Percentiles rank a stretch among this genome's conserved stretches.
phyloP scores from a whole-genome alignment of 2,113 vertebrate genomes.

The Nerophis ophidion region DNA sequence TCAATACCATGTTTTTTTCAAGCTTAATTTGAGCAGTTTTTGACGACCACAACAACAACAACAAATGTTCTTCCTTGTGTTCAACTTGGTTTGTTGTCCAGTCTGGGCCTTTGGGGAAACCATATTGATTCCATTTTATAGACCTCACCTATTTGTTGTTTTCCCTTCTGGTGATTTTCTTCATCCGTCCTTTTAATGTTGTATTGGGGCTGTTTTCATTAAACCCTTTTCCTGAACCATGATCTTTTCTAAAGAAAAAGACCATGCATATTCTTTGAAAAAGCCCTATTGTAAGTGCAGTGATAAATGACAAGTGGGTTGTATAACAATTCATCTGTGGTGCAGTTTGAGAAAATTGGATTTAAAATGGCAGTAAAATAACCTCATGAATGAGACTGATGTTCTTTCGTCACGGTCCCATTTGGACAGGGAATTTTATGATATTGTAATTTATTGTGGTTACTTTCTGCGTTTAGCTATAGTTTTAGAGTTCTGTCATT shows the following conservation, averaged over 20 bases:
- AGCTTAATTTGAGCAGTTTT: not conserved
- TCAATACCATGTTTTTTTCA: not conserved
- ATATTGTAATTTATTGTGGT: too few species aligned
- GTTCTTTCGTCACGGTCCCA: too few species aligned
- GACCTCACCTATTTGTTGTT: not conserved
- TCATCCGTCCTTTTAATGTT: not conserved
- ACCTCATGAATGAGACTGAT: not conserved
- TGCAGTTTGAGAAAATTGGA: not conserved
- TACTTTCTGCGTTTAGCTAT: too few species aligned
- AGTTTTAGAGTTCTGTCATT: too few species aligned
- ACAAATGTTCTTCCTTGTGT: too few species aligned
- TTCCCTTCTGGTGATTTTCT: not conserved
- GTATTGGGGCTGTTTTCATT: not conserved
- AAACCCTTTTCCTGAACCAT: not conserved
- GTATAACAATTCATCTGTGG: not conserved
- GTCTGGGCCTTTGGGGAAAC: not conserved
- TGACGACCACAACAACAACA: too few species aligned
- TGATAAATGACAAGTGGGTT: not conserved
- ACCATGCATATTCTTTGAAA: not conserved
- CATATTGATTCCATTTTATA: not conserved
- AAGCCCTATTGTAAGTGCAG: not conserved
- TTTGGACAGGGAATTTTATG: too few species aligned
- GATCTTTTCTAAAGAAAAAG: not conserved
- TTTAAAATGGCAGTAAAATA: not conserved
- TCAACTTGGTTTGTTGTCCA: not conserved